These are phyloP conservation scores for Peromyscus californicus DNA, from an alignment of 2,113 vertebrate species.

Conservation along the genomic window DNA sequence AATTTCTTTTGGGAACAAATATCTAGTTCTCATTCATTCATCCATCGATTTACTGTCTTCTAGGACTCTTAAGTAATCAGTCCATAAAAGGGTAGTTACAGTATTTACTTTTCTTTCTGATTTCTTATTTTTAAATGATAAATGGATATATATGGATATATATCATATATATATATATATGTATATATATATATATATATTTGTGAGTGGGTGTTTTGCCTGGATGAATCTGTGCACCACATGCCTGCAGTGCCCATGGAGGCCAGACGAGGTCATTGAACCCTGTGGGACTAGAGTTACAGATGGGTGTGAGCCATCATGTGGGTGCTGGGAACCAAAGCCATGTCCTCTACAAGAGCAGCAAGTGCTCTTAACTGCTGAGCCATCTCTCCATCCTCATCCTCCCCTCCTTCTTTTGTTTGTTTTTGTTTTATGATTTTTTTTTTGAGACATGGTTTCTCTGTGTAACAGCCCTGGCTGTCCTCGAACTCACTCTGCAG, in stretches of 20 bases:
- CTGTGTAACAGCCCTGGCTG: neutral
- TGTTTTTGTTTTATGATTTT: no score
- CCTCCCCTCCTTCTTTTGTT: no score
- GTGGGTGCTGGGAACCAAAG: neutral
- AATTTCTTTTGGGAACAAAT: neutral
- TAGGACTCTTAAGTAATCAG: neutral
- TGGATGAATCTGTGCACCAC: neutral
- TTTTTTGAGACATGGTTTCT: no score
- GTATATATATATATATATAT: neutral
- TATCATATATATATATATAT: neutral
- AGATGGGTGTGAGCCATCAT: neutral
- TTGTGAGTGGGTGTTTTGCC: neutral
- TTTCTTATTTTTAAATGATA: neutral
- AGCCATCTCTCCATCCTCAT: neutral
- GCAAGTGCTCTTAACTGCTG: neutral
- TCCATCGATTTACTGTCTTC: neutral
- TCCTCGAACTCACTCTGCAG: no score
- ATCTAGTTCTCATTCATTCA: neutral
- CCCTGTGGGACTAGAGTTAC: neutral
- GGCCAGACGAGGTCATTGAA: neutral
- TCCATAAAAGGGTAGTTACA: neutral
- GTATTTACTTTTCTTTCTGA: conserved; percentile 10
- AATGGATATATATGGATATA: neutral
- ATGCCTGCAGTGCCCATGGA: neutral
- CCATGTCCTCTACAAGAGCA: neutral